Evolutionary conservation across 2,113 vertebrate genomes (phyloP).

Genomic region (Pelmatolapia mariae): DNA sequence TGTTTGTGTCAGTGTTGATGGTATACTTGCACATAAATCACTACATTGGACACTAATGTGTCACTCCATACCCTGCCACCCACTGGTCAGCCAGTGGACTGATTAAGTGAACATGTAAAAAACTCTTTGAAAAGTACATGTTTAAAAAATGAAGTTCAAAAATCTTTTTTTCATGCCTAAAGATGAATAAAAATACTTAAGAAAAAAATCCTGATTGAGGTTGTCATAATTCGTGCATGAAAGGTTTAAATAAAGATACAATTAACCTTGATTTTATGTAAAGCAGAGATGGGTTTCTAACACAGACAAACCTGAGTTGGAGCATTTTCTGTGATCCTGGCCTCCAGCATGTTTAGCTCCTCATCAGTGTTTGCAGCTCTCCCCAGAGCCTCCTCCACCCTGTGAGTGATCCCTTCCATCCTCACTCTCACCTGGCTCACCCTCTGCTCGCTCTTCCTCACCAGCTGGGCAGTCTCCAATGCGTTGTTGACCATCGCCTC

Average conservation of each 20-base stretch:
- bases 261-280: background rate
- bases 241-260: background rate
- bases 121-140: background rate
- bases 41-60: background rate
- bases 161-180: background rate
- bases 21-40: background rate
- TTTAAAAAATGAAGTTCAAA: background rate
- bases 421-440: conserved; percentile 53
- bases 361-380: conserved; percentile 26
- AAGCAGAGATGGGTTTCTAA: background rate
- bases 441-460: conserved; percentile 56
- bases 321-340: background rate
- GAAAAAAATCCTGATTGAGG: background rate
- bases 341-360: conserved; percentile 46
- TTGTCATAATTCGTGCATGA: background rate
- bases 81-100: background rate
- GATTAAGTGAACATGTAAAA: background rate
- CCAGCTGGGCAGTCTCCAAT: conserved; percentile 41
- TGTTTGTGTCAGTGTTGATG: background rate
- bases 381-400: conserved; percentile 55
- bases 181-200: background rate
- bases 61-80: background rate
- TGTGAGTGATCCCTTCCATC: conserved; percentile 60
- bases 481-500: conserved; percentile 53
- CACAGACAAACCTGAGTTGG: conserved; percentile 41